Evolutionary conservation across 2,797 vertebrate genomes (phyloP), one percentile per base, ranked within the genome.

Genomic region (Halcyon leucocephala): DNA sequence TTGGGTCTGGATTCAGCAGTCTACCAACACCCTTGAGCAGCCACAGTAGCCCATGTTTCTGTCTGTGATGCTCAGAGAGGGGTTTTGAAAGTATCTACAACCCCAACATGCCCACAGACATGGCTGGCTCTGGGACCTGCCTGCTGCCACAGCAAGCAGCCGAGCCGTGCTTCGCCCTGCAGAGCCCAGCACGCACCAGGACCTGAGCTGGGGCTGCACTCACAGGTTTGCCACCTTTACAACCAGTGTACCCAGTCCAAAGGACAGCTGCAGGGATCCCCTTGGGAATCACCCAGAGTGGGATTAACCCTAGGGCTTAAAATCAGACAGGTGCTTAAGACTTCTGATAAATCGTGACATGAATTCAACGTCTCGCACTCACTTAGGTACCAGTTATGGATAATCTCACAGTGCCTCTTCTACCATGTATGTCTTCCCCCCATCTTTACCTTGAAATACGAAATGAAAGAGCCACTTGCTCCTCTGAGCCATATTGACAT

Each of bases 261-360:
- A 22, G 28, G 10, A 51, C 26, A 55, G n/a, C 67, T 19, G 1
- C 33, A 10, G 54, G 37, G 25, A 28, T 5, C 25, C 60, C 67
- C 29, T 28, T 29, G 17, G 78, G 15, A 48, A 9, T 3, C 72
- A 7, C 26, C 6, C 37, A 1, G 8, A 8, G 7, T 2, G 8
- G 41, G 19, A 78, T 42, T 14, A 46, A 66, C 35, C 39, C 1
- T 0, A 25, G 9, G 46, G 33, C 20, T 79, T 12, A 7, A 17
- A 62, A 13, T 29, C 26, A 44, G 22, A 26, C 51, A 29, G 2
- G 8, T 7, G 20, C 46, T 55, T 20, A 9, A 55, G 21, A 1
- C 0, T 21, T 11, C 15, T 12, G 15, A 1, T 6, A 39, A 87
- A 46, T 41, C 66, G 21, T 0, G 16, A 21, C n/a, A 9, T 14